A percentile compares a stretch with the other conserved stretches of the same genome.
phyloP scores from a whole-genome alignment of 2,888 invertebrate genomes.

The Orthosia cruda region DNA sequence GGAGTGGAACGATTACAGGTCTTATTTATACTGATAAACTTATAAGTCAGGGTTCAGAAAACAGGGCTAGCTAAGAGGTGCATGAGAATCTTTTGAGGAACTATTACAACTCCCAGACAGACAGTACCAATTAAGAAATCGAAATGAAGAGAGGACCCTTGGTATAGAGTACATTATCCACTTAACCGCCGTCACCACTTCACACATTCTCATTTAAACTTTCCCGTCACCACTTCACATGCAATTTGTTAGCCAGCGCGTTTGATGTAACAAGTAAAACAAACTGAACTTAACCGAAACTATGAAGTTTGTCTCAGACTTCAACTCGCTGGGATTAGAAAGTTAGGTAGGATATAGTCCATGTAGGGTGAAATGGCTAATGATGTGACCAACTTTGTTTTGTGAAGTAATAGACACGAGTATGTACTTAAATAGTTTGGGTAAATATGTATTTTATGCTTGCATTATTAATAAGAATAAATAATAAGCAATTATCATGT shows the following conservation, averaged over 20 bases:
- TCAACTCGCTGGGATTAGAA: slow-evolving; percentile 44
- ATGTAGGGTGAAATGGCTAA: slow-evolving; percentile 29
- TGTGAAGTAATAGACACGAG: background rate
- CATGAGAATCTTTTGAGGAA: too few species aligned
- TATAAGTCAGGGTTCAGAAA: too few species aligned
- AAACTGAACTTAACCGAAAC: slow-evolving; percentile 48
- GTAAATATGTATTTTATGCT: too few species aligned
- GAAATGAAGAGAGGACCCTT: background rate
- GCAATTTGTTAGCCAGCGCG: slow-evolving; percentile 43
- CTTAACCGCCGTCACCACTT: background rate
- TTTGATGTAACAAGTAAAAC: slow-evolving; percentile 52
- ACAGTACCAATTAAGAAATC: background rate
- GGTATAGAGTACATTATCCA: background rate
- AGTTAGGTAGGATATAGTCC: slow-evolving; percentile 43
- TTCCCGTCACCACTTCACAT: slow-evolving; percentile 30
- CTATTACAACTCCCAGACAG: background rate
- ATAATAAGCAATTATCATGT: too few species aligned
- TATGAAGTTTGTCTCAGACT: slow-evolving; percentile 52
- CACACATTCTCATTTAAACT: slow-evolving; percentile 30
- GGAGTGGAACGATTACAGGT: too few species aligned
- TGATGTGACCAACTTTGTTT: slow-evolving; percentile 35
- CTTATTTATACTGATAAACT: too few species aligned
- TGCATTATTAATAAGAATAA: too few species aligned
- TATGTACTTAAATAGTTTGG: slow-evolving; percentile 8
- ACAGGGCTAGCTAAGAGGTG: too few species aligned